Base-by-base conservation (phyloP, 92 coral and sea anemone species). In the Montipora capitata region DNA sequence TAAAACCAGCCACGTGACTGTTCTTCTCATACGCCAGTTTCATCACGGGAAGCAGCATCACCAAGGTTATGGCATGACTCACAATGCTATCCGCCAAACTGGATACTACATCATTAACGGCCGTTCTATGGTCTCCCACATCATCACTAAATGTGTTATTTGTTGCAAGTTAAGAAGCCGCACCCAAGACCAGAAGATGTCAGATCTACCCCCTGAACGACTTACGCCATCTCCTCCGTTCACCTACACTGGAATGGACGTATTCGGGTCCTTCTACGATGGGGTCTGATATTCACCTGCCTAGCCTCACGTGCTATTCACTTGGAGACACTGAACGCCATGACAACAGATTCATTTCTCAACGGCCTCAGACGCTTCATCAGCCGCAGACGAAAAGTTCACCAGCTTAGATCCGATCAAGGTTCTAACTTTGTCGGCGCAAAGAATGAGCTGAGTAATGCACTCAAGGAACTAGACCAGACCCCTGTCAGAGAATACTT, bases 31-130 rank as follows among this genome's bases (percentile, higher is more conserved):
- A 45, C 51, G 51, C 58, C 65, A 76, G 66, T 80, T 1, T 74
- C 76, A 64, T 11, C 89, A 76, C 52, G 89, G 82, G 89, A 85
- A 85, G 89, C 82, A 75, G 85, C 91, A 87, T 70, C 91, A 78
- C 17, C 91, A 87, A 83, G 88, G 70, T 39, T 72, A 83, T 40
- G 88, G 82, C 43, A 80, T 80, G 76, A 64, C 85, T 7, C 64
- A 63, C 56, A 85, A 74, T 13, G 83, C 81, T 41, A 75, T 85
- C 68, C 82, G 89, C 49, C 87, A 83, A 38, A 41, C 87, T 38
- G 79, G 87, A 72, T 83, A 16, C 56, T 81, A 81, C 27, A 72
- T 72, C 39, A 56, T 83, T 14, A 56, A 61, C 61, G 80, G 88
- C 7, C 72, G 42, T 10, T 83, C 87, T 44, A 20, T 48, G 40